Evolutionary conservation across 2,113 vertebrate species (phyloP).

Genomic region (Hippopotamus amphibius): DNA sequence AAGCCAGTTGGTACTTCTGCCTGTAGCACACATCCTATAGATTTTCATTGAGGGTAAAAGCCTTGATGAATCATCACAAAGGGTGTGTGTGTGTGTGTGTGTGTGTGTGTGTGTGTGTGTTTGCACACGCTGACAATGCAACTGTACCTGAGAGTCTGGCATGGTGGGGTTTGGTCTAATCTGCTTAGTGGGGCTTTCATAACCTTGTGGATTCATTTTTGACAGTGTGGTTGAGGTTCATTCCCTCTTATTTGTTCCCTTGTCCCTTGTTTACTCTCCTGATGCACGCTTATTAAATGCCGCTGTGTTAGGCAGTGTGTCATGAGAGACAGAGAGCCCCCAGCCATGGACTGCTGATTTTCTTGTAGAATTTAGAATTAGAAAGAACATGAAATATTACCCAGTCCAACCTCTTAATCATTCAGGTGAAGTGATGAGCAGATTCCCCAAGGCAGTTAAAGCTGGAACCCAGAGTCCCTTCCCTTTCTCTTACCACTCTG

Average conservation of each 20-base stretch:
- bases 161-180: not conserved
- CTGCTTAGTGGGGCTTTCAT: not conserved
- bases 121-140: too few relatives aligned
- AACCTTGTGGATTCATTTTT: not conserved
- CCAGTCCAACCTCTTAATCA: not conserved
- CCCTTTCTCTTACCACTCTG: not conserved
- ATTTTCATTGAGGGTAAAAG: not conserved
- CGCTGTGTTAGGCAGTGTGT: not conserved
- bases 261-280: not conserved
- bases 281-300: not conserved
- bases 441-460: not conserved
- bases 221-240: not conserved
- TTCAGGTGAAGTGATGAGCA: not conserved
- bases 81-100: not conserved
- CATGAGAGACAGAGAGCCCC: not conserved
- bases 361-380: not conserved
- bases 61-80: not conserved
- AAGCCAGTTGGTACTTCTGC: not conserved
- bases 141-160: not conserved
- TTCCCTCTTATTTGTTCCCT: not conserved
- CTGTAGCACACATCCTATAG: not conserved
- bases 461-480: accelerated
- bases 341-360: not conserved
- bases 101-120: not conserved
- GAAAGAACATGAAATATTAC: not conserved